Evolutionary conservation across 2,888 invertebrate genomes (phyloP).

Genomic region (Athalia rosae): DNA sequence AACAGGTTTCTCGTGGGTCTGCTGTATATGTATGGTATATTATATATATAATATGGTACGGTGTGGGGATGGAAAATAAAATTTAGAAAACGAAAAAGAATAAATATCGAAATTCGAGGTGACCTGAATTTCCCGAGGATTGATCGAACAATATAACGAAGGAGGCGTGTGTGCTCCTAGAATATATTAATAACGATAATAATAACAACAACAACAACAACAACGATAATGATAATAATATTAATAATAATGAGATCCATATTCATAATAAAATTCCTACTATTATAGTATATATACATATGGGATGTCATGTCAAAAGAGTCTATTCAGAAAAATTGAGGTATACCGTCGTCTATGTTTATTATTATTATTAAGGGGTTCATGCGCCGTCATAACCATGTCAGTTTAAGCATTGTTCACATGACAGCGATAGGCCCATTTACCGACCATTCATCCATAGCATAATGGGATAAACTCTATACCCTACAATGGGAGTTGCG

Average conservation of each 20-base stretch:
- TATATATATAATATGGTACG: no score
- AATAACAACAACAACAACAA: not conserved
- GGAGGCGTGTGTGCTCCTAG: not conserved
- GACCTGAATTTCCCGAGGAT: slow-evolving; percentile 5
- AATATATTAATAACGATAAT: not conserved
- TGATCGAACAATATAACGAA: slow-evolving; percentile 20
- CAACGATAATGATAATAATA: not conserved
- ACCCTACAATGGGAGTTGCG: slow-evolving; percentile 39
- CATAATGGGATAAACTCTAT: slow-evolving; percentile 63
- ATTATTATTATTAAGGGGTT: slow-evolving; percentile 64
- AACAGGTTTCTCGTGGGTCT: slow-evolving; percentile 13
- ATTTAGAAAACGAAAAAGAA: not conserved
- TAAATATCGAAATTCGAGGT: slow-evolving; percentile 19
- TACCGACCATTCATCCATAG: slow-evolving; percentile 47
- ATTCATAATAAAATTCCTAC: slow-evolving; percentile 14
- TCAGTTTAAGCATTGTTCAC: slow-evolving; percentile 67
- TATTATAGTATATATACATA: not conserved
- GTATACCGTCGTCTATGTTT: slow-evolving; percentile 50
- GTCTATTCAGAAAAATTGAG: slow-evolving; percentile 50
- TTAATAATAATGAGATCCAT: slow-evolving; percentile 36
- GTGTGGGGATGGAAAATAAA: not conserved
- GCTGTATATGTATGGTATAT: no score
- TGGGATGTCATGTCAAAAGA: slow-evolving; percentile 30
- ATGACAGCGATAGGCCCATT: slow-evolving; percentile 64
- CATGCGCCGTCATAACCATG: slow-evolving; percentile 71